A percentile compares a stretch with the other conserved stretches of the same genome.
These are phyloP conservation scores for Lycodopsis pacificus DNA, from an alignment of 2,797 vertebrate genomes.

Conservation along the genomic window DNA sequence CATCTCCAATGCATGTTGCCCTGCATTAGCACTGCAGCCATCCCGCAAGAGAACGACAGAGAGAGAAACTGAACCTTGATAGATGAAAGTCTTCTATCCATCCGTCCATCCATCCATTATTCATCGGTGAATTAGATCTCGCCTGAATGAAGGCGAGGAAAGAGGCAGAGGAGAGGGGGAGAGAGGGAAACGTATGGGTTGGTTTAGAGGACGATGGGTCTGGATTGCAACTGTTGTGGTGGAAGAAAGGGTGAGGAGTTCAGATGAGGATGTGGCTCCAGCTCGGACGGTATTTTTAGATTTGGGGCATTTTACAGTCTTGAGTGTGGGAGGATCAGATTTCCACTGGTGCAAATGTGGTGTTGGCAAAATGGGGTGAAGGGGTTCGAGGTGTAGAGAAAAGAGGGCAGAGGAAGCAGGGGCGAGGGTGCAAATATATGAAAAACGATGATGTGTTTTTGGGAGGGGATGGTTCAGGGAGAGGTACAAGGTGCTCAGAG, in stretches of 20 bases:
- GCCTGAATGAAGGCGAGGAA: conserved; percentile 72
- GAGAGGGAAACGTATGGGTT: conserved; percentile 21
- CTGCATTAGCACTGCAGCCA: conserved; percentile 80
- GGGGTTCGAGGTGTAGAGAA: conserved; percentile 8
- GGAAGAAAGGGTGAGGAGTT: conserved; percentile 58
- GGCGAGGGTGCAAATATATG: not conserved
- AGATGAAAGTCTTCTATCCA: conserved; percentile 81
- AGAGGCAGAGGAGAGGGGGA: conserved; percentile 3
- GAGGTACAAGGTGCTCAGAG: conserved; percentile 39
- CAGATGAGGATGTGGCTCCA: conserved; percentile 42
- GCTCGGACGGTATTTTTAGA: conserved; percentile 56
- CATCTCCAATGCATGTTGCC: conserved; percentile 81
- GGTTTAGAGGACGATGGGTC: conserved; percentile 27
- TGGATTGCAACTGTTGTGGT: conserved; percentile 31
- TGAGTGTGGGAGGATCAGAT: conserved; percentile 25
- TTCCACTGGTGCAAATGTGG: conserved; percentile 26
- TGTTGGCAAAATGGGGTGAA: conserved; percentile 6
- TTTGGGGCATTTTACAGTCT: conserved; percentile 37
- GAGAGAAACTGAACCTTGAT: conserved; percentile 73
- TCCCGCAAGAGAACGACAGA: conserved; percentile 65
- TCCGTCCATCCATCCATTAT: conserved; percentile 86
- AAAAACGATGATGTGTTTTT: conserved; percentile 16
- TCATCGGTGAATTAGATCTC: conserved; percentile 85
- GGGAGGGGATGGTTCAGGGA: not conserved
- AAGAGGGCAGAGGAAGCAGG: conserved; percentile 2